These are phyloP conservation scores for Drosophila dives DNA, from an alignment of 2,888 invertebrate genomes.

Conservation along the genomic window DNA sequence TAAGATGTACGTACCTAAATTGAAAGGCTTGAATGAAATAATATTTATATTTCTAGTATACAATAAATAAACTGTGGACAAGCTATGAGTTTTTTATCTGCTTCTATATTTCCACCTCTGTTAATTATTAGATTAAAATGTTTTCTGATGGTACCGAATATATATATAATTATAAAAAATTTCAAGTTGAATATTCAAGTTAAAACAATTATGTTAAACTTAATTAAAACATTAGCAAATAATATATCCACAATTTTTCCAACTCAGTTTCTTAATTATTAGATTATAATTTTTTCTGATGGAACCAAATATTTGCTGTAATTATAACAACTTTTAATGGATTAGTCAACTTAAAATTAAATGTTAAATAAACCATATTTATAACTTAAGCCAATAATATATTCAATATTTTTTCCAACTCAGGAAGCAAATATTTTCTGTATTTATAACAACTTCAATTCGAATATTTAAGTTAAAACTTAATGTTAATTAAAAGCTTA, in stretches of 20 bases:
- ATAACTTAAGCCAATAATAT: too few species aligned
- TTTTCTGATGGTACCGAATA: background rate
- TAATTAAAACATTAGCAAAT: constrained; percentile 6
- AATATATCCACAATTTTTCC: too few species aligned
- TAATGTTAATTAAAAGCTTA: constrained; percentile 1
- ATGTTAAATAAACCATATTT: too few species aligned
- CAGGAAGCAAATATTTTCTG: background rate
- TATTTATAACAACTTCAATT: too few species aligned
- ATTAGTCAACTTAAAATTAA: too few species aligned
- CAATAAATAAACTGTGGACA: background rate
- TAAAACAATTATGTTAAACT: background rate
- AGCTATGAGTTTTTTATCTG: background rate
- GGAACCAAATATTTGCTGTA: too few species aligned
- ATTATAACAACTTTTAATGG: too few species aligned
- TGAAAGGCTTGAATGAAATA: background rate
- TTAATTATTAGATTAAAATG: background rate
- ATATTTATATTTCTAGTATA: background rate
- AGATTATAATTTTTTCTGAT: too few species aligned
- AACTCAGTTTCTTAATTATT: too few species aligned
- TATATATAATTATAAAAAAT: background rate
- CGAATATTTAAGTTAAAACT: background rate
- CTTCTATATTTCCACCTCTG: background rate
- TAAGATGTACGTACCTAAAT: background rate
- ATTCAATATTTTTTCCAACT: too few species aligned
- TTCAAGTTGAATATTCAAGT: background rate